These are phyloP conservation scores for Digitonthophagus gazella DNA, from an alignment of 2,888 invertebrate genomes.

Conservation along the genomic window DNA sequence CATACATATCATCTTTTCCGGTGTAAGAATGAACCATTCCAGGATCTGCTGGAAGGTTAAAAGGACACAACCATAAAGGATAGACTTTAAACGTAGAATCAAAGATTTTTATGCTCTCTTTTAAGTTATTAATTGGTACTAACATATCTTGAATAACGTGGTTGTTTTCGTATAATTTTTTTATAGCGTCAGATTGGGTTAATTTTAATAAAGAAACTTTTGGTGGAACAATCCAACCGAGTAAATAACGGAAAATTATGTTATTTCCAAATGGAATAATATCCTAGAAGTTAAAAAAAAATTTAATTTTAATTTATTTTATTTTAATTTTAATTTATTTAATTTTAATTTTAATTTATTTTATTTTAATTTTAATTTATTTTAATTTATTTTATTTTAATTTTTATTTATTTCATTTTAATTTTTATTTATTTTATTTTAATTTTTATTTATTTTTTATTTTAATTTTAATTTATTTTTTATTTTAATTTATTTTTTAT, in stretches of 20 bases:
- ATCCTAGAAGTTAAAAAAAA: constrained; percentile 55
- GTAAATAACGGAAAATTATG: constrained; percentile 65
- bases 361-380: too few relatives aligned
- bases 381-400: too few relatives aligned
- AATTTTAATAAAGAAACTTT: constrained; percentile 78
- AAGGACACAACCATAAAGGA: constrained; percentile 82
- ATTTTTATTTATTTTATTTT: too few relatives aligned
- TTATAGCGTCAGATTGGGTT: constrained; percentile 69
- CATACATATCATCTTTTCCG: constrained; percentile 58
- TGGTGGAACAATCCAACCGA: constrained; percentile 82
- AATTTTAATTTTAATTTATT: too few relatives aligned
- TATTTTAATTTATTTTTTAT: too few relatives aligned
- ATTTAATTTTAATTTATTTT: too few relatives aligned
- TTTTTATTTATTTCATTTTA: too few relatives aligned
- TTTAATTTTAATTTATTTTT: too few relatives aligned
- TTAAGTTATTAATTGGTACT: constrained; percentile 64
- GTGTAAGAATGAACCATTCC: constrained; percentile 66
- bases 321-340: too few relatives aligned
- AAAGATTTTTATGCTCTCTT: constrained; percentile 62
- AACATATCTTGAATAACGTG: constrained; percentile 83
- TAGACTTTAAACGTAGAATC: constrained; percentile 63
- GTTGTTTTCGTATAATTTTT: constrained; percentile 69
- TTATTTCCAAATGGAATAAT: constrained; percentile 83
- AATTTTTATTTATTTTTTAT: too few relatives aligned
- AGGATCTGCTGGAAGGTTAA: constrained; percentile 65